Evolutionary conservation across 1,140 invertebrate genomes (phyloP).

Genomic region (Bombyx mori): DNA sequence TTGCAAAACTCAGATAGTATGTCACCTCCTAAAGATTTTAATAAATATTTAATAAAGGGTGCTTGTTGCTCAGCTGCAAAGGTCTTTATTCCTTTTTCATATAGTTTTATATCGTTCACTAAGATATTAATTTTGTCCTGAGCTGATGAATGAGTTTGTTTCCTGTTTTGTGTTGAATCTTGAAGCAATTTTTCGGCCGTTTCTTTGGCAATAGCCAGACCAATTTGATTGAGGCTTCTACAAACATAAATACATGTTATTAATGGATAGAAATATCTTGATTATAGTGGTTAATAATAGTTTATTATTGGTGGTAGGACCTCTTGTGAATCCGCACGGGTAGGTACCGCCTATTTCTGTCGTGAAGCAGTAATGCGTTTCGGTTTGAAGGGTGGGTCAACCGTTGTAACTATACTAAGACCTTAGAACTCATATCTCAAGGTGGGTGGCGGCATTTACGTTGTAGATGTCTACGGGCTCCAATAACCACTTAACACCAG

Average conservation of each 20-base stretch:
- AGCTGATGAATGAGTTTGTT: constrained; percentile 83
- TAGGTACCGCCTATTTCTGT: too few relatives aligned
- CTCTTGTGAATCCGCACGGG: too few relatives aligned
- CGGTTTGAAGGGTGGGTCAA: too few relatives aligned
- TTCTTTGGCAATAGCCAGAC: constrained; percentile 76
- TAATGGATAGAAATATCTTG: not conserved
- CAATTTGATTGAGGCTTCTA: constrained; percentile 70
- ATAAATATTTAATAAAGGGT: constrained; percentile 83
- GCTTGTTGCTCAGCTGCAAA: constrained; percentile 73
- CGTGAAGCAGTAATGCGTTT: too few relatives aligned
- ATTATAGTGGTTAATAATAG: too few relatives aligned
- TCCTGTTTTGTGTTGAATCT: constrained; percentile 75
- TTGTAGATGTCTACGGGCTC: too few relatives aligned
- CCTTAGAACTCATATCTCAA: too few relatives aligned
- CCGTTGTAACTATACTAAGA: too few relatives aligned
- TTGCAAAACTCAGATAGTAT: constrained; percentile 85
- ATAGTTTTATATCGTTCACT: constrained; percentile 83
- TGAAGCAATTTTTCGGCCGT: constrained; percentile 80
- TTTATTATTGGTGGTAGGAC: too few relatives aligned
- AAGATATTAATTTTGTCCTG: constrained; percentile 87
- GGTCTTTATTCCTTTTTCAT: constrained; percentile 88
- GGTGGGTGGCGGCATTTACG: too few relatives aligned
- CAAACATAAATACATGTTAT: constrained; percentile 24
- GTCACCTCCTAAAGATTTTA: constrained; percentile 88
- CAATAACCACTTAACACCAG: too few relatives aligned